Evolutionary conservation across 1,140 invertebrate species (phyloP).

Genomic region (Aphelinus atriplicis): DNA sequence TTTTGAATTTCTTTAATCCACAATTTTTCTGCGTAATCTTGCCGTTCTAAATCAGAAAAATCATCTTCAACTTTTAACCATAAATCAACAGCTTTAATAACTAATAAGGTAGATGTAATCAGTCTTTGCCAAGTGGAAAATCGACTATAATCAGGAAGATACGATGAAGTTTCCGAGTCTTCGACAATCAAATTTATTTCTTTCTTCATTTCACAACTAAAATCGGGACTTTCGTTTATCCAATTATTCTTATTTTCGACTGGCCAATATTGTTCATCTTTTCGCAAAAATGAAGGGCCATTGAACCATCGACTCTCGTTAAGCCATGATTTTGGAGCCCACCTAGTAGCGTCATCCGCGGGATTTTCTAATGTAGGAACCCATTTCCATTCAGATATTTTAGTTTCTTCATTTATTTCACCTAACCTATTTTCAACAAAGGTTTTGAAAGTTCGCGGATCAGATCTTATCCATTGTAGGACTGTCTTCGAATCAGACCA

Average conservation of each 20-base stretch:
- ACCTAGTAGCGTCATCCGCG: constrained; percentile 46
- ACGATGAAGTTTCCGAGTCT: background rate
- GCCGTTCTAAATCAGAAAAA: background rate
- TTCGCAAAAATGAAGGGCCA: constrained; percentile 42
- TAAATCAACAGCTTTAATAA: background rate
- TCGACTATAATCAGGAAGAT: background rate
- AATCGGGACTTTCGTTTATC: background rate
- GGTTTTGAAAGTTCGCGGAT: constrained; percentile 48
- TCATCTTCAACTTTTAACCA: background rate
- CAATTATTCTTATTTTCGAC: background rate
- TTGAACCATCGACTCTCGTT: constrained; percentile 38
- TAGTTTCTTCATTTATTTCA: constrained; percentile 52
- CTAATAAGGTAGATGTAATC: background rate
- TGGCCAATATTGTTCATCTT: background rate
- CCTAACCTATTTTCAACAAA: constrained; percentile 59
- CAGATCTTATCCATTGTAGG: constrained; percentile 49
- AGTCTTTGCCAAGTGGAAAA: background rate
- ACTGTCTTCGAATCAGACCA: constrained; percentile 56
- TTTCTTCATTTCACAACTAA: background rate
- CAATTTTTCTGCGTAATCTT: background rate
- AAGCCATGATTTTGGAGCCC: background rate
- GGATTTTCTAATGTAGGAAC: constrained; percentile 47
- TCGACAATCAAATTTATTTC: background rate
- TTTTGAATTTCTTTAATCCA: background rate
- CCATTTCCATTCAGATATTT: constrained; percentile 46